phyloP scores from a whole-genome alignment of 2,113 vertebrate species.

The Ardeotis arabs region DNA sequence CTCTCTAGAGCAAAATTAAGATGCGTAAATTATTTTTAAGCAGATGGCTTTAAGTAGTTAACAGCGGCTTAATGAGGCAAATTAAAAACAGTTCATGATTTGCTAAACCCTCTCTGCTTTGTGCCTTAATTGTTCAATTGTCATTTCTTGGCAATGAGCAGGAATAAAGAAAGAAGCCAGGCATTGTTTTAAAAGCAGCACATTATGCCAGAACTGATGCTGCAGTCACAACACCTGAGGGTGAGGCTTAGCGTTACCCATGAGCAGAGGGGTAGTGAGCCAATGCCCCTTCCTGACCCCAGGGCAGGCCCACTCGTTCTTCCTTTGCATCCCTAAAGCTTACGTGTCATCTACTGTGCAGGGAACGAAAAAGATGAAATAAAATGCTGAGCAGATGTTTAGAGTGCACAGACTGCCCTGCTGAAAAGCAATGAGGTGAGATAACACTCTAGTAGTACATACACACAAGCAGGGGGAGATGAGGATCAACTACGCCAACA shows the following conservation, averaged over 20 bases:
- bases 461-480: not conserved
- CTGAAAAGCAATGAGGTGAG: not conserved
- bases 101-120: slow-evolving; percentile 23
- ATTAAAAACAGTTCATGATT: slow-evolving; percentile 48
- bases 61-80: slow-evolving; percentile 41
- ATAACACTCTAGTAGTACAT: not conserved
- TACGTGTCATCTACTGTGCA: not conserved
- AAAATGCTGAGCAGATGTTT: not conserved
- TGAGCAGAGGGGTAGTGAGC: fast-evolving
- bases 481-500: fast-evolving
- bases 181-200: not conserved
- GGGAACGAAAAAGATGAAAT: fast-evolving
- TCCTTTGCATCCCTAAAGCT: fast-evolving
- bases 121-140: slow-evolving; percentile 20
- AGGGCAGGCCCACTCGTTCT: fast-evolving
- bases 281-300: not conserved
- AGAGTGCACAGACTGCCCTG: not conserved
- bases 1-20: slow-evolving; percentile 32
- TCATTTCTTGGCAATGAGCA: slow-evolving; percentile 1
- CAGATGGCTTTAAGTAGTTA: slow-evolving; percentile 57
- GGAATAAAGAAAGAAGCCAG: slow-evolving; percentile 9
- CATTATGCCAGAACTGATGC: not conserved
- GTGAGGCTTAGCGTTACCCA: not conserved
- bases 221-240: not conserved
- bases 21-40: slow-evolving; percentile 49